These are phyloP conservation scores for Cliona cf. orientalis DNA, from an alignment of 37 sponge, comb jelly and placozoan genomes.

Conservation along the genomic window DNA sequence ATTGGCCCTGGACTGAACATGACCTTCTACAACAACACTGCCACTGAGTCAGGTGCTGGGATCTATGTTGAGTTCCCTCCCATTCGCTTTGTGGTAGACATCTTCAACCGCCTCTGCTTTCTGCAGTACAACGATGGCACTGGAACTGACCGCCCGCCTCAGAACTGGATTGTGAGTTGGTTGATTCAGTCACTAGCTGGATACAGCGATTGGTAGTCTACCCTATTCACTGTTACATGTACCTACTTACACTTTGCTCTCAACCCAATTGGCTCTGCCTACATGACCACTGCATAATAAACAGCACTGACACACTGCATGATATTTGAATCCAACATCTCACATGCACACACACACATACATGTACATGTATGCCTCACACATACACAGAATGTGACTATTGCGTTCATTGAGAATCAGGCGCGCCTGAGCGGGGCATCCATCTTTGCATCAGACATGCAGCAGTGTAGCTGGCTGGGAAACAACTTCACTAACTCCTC, in stretches of 20 bases:
- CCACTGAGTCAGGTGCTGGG: slow-evolving; percentile 74
- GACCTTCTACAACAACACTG: slow-evolving; percentile 55
- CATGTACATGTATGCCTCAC: background rate
- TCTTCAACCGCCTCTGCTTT: slow-evolving; percentile 83
- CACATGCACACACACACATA: too few species aligned
- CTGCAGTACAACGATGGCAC: slow-evolving; percentile 63
- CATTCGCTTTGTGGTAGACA: slow-evolving; percentile 77
- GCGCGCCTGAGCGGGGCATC: slow-evolving; percentile 84
- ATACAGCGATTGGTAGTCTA: too few species aligned
- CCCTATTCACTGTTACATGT: too few species aligned
- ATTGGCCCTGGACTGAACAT: slow-evolving; percentile 38
- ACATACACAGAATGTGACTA: slow-evolving; percentile 45
- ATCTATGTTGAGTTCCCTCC: slow-evolving; percentile 87
- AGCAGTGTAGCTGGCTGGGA: slow-evolving; percentile 76
- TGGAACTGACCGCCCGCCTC: slow-evolving; percentile 52
- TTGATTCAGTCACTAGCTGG: background rate
- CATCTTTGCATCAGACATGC: slow-evolving; percentile 83
- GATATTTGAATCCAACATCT: too few species aligned
- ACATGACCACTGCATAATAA: too few species aligned
- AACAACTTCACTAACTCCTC: slow-evolving; percentile 28
- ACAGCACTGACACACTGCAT: too few species aligned
- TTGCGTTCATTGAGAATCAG: slow-evolving; percentile 63
- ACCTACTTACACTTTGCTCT: too few species aligned
- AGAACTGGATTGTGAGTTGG: slow-evolving; percentile 57
- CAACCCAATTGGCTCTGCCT: too few species aligned